Base-by-base conservation (phyloP, 2,888 invertebrate genomes). In the Zhengitettix transpicula region DNA sequence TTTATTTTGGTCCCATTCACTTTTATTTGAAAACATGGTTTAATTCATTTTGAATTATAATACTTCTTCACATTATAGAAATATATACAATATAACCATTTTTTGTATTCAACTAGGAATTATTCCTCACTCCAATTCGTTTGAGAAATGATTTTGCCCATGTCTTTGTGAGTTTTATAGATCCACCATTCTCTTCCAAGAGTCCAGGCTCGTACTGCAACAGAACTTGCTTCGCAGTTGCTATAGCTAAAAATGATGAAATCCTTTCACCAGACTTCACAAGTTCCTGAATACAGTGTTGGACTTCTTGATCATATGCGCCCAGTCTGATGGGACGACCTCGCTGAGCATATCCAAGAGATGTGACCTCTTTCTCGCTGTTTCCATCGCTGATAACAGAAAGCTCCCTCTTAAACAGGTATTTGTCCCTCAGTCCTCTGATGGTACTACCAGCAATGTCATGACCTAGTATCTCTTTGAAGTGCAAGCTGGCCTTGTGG, bases 111-210 rank as follows among this genome's bases (percentile, higher is more conserved):
- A 28, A 28, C 28, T 28, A 28, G 28, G 28, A 28, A 28, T 28
- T 28, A 28, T 28, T 28, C 28, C 28, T 58, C 7, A 61, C 55
- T 40, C 69, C 68, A 54, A 68, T 68, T 57, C 69, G 61, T 54
- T 67, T 68, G 11, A 69, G 65, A 58, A 69, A 69, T 16, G 68
- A 68, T 60, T 69, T 73, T 14, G 73, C 73, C 74, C 74, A 74
- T 7, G 72, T 71, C 41, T 68, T 64, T 63, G 71, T 72, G 28
- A 74, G 67, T 44, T 70, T 70, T n/a, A 73, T 67, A 28, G 68
- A 68, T 14, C 74, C 74, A 15, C 74, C 74, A 62, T 71, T 68
- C 62, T 73, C 73, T 52, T 69, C 70, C 60, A 74, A 65, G 10
- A 73, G 65, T 8, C 67, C 67, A 1, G 73, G 73, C 42, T 68